Conservation (phyloP, 2,888 invertebrate genomes). For the Trichopoda pennipes region DNA sequence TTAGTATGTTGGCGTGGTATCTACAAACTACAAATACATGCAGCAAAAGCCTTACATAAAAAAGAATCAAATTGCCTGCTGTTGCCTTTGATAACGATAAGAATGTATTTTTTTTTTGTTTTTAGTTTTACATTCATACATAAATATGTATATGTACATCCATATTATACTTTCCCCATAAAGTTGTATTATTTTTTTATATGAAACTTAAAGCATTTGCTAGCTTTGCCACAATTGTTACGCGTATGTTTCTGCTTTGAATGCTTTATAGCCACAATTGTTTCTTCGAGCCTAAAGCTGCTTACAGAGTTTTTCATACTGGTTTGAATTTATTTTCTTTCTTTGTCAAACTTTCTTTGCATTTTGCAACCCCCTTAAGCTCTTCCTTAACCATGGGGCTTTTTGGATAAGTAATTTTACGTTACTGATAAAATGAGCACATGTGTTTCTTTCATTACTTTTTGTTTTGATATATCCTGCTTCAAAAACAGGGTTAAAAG, state of each 20-base stretch:
- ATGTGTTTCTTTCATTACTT: slow-evolving; percentile 30
- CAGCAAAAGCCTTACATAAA: background rate
- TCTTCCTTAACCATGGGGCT: slow-evolving; percentile 36
- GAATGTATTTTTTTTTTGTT: slow-evolving; percentile 31
- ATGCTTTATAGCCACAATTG: slow-evolving; percentile 36
- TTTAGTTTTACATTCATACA: too few relatives aligned
- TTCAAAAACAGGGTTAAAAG: slow-evolving; percentile 25
- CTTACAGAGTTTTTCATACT: slow-evolving; percentile 19
- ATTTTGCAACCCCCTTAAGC: slow-evolving; percentile 37
- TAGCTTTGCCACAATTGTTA: slow-evolving; percentile 33
- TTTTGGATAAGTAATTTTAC: slow-evolving; percentile 44
- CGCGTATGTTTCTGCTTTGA: slow-evolving; percentile 32
- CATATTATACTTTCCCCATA: too few relatives aligned
- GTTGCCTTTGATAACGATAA: slow-evolving; percentile 60
- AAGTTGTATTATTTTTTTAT: slow-evolving; percentile 11
- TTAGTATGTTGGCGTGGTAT: slow-evolving; percentile 11
- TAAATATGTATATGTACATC: too few relatives aligned
- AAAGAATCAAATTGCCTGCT: slow-evolving; percentile 60
- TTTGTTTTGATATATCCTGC: background rate
- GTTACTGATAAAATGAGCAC: slow-evolving; percentile 51
- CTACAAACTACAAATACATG: slow-evolving; percentile 7
- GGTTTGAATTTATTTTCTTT: slow-evolving; percentile 27
- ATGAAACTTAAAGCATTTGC: too few relatives aligned
- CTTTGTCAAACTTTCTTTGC: slow-evolving; percentile 21
- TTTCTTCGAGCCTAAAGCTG: slow-evolving; percentile 15